Base-by-base conservation (phyloP, 2,888 invertebrate species). In the Platycnemis pennipes region DNA sequence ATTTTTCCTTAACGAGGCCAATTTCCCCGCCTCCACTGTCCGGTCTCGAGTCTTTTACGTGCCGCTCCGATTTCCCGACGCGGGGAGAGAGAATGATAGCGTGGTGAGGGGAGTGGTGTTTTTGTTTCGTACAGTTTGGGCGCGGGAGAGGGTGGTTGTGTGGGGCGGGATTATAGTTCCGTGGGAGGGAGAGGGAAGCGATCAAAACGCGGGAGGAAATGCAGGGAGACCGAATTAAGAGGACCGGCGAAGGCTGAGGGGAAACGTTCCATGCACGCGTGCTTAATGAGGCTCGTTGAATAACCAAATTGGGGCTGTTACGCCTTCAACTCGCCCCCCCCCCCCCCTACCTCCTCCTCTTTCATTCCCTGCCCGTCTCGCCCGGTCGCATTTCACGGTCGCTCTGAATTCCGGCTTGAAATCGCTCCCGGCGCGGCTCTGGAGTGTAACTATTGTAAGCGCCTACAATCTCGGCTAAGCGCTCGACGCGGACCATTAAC, bases 261-360 rank as follows among this genome's bases (percentile, higher is more conserved):
- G 56, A 89, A 49, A 89, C 69, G 69, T 56, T 89, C 37, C 31
- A 56, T 69, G 69, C 53, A 89, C 89, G 91, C 91, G 42, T 56
- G 42, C 91, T 53, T 88, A 88, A 88, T 88, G 88, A 49, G 88
- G 31, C 53, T 56, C 91, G 91, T 91, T 91, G 56, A 63, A 91
- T 91, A 91, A 91, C 91, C 63, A 91, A 91, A 91, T 91, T 91
- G 44, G 63, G 63, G 37, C 26, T 91, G 26, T 56, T 37, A 22
- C 13, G 31, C 63, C 44, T 44, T 44, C 91, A n/a, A 11, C 19
- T 53, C 31, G 2, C n/a, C n/a, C n/a, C n/a, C n/a, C n/a, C n/a
- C n/a, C 8, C 49, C 19, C 31, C 31, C 31, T 49, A 16, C 16
- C 53, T 22, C 88, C 37, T 31, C 31, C 16, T 88, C n/a, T n/a